Percentiles rank a stretch among this genome's conserved stretches.
These are phyloP conservation scores for Escarpia spicata DNA, from an alignment of 2,888 invertebrate species.

Conservation along the genomic window DNA sequence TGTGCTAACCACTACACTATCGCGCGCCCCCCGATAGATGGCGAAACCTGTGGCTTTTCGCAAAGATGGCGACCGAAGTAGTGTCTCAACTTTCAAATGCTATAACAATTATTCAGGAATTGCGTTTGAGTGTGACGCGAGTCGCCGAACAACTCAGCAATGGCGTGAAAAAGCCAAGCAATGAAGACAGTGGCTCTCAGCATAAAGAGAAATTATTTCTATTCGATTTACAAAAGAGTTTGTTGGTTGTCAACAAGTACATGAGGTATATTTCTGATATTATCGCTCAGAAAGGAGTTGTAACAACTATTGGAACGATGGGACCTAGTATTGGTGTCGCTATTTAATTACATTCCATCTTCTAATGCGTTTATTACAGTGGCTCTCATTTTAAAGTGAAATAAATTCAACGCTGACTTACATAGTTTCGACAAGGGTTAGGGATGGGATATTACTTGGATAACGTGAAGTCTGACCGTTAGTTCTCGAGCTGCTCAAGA, in stretches of 20 bases:
- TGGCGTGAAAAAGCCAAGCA: slow-evolving; percentile 47
- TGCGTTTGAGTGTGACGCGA: slow-evolving; percentile 54
- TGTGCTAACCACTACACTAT: neutral
- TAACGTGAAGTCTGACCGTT: no score
- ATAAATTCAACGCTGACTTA: neutral
- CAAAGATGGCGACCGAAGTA: neutral
- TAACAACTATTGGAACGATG: no score
- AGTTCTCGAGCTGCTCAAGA: no score
- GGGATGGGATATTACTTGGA: no score
- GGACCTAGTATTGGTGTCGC: no score
- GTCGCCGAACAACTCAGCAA: slow-evolving; percentile 56
- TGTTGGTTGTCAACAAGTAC: slow-evolving; percentile 83
- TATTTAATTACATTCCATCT: no score
- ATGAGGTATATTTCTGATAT: slow-evolving; percentile 70
- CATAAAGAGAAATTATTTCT: slow-evolving; percentile 75
- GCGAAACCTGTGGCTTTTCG: neutral
- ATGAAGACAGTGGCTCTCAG: slow-evolving; percentile 56
- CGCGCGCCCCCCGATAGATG: neutral
- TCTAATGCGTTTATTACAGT: no score
- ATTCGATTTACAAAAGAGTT: slow-evolving; percentile 82
- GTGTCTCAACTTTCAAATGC: slow-evolving; percentile 37
- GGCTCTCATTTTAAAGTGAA: no score
- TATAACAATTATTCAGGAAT: slow-evolving; percentile 54
- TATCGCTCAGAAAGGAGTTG: slow-evolving; percentile 18
- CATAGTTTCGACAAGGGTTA: neutral